phyloP scores from a whole-genome alignment of 2,888 invertebrate genomes.

The Eretmocerus hayati region DNA sequence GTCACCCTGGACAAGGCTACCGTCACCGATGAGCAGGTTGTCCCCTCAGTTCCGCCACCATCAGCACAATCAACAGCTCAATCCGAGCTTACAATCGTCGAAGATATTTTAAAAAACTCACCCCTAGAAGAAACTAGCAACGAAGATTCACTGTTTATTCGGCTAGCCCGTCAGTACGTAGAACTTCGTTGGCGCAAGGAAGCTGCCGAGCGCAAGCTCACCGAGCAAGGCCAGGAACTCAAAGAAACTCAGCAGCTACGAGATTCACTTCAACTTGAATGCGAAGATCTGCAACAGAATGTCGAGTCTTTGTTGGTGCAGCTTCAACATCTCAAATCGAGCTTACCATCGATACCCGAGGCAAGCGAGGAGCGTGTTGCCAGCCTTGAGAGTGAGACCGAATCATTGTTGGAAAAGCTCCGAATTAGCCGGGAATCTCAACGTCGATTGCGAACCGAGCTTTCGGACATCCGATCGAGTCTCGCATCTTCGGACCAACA shows the following conservation, averaged over 20 bases:
- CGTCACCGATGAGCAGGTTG: conserved; percentile 22
- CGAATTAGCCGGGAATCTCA: conserved; percentile 29
- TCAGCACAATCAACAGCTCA: conserved; percentile 20
- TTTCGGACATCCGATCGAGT: conserved; percentile 15
- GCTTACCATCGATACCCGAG: conserved; percentile 42
- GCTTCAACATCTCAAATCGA: conserved; percentile 37
- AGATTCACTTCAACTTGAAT: conserved; percentile 37
- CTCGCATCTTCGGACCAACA: conserved; percentile 17
- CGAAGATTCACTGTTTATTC: conserved; percentile 35
- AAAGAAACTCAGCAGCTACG: conserved; percentile 34
- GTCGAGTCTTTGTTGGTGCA: conserved; percentile 38
- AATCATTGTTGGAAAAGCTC: conserved; percentile 43
- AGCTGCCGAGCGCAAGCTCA: conserved; percentile 41
- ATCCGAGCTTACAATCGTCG: conserved; percentile 40
- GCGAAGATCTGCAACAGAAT: conserved; percentile 41
- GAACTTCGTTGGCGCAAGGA: conserved; percentile 42
- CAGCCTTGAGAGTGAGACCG: conserved; percentile 41
- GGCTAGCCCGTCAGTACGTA: conserved; percentile 33
- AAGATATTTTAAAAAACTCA: conserved; percentile 42
- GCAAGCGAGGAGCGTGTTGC: conserved; percentile 39
- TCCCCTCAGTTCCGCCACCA: too few relatives aligned
- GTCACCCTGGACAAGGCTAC: conserved; percentile 16
- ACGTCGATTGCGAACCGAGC: conserved; percentile 29
- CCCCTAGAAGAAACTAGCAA: conserved; percentile 39
- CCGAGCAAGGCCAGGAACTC: conserved; percentile 38